Evolutionary conservation across 2,888 invertebrate species (phyloP).

Genomic region (Apamea crenata): DNA sequence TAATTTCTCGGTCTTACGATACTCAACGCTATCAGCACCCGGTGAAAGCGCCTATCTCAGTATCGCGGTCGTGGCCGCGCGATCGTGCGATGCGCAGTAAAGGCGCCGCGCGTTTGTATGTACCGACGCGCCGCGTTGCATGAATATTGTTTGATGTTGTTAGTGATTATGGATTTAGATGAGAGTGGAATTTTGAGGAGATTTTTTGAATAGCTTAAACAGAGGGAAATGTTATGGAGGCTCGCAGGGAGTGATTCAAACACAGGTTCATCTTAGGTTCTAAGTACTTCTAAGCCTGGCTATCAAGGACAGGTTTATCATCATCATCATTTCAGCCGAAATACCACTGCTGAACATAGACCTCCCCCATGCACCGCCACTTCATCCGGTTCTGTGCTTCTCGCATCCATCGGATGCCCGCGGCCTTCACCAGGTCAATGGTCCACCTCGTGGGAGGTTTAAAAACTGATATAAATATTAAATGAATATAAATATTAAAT

Average conservation of each 20-base stretch:
- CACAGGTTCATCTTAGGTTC: background rate
- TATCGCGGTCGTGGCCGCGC: constrained; percentile 77
- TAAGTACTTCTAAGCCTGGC: no score
- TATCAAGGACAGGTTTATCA: background rate
- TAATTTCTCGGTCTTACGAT: constrained; percentile 31
- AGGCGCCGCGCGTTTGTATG: constrained; percentile 80
- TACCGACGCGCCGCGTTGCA: constrained; percentile 69
- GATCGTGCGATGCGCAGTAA: constrained; percentile 79
- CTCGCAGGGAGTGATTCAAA: background rate
- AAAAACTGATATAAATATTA: no score
- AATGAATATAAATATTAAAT: no score
- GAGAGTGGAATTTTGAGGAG: constrained; percentile 45
- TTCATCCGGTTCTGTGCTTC: no score
- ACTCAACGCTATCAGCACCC: constrained; percentile 69
- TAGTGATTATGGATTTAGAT: constrained; percentile 45
- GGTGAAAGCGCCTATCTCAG: constrained; percentile 72
- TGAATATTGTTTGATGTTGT: constrained; percentile 55
- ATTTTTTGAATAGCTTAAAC: background rate
- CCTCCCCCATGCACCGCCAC: no score
- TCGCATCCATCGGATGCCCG: no score
- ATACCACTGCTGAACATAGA: no score
- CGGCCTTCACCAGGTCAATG: no score
- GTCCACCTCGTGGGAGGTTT: no score
- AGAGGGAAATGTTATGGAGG: background rate
- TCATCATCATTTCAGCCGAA: no score